Conservation (phyloP, 1,140 invertebrate species). For the Linepithema humile region DNA sequence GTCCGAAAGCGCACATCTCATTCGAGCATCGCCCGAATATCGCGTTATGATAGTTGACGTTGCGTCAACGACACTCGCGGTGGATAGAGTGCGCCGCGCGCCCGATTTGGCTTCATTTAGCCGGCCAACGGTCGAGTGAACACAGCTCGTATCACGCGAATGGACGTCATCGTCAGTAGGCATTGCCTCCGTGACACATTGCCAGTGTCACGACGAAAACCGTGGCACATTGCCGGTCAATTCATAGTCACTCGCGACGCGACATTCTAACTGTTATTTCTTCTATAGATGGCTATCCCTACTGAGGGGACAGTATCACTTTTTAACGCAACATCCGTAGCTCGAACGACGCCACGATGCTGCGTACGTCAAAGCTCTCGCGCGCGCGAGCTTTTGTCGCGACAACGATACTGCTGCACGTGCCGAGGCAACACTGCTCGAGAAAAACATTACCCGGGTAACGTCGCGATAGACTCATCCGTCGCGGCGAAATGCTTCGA, state of each 20-base stretch:
- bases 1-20: background rate
- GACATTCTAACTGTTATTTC: constrained; percentile 29
- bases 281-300: background rate
- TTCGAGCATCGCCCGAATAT: background rate
- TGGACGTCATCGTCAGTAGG: constrained; percentile 33
- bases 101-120: constrained; percentile 10
- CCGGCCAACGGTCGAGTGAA: background rate
- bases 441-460: constrained; percentile 54
- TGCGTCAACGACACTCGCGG: background rate
- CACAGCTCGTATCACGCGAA: background rate
- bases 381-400: constrained; percentile 1
- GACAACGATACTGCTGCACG: constrained; percentile 19
- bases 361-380: constrained; percentile 19
- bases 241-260: constrained; percentile 59
- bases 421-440: constrained; percentile 34
- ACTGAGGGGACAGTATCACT: background rate
- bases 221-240: constrained; percentile 48
- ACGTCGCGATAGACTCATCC: constrained; percentile 40
- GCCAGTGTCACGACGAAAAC: constrained; percentile 22
- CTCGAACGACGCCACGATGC: constrained; percentile 38
- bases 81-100: background rate
- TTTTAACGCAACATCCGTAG: constrained; percentile 16
- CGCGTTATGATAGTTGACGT: background rate
- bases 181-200: background rate
- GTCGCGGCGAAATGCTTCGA: constrained; percentile 12